Conservation (phyloP, 2,113 vertebrate species). For the Ptilonorhynchus violaceus region DNA sequence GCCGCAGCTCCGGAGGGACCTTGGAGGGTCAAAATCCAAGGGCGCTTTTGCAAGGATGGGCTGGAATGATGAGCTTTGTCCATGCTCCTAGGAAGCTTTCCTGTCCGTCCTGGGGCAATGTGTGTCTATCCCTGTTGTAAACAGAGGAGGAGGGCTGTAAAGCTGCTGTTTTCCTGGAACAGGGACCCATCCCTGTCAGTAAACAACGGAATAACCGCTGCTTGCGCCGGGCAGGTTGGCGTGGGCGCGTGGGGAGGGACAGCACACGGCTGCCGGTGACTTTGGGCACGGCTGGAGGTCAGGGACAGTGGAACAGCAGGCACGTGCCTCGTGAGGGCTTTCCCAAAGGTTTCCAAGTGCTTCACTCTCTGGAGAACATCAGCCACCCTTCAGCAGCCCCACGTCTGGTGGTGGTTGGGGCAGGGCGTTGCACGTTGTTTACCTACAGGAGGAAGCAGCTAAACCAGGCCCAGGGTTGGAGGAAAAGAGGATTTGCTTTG, state of each 20-base stretch:
- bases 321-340: rapidly evolving
- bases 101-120: rapidly evolving
- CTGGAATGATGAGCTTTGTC: not conserved
- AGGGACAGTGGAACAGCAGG: not conserved
- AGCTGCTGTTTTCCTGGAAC: not conserved
- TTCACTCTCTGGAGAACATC: not conserved
- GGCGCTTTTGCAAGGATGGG: not conserved
- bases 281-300: not conserved
- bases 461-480: not conserved
- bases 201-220: not conserved
- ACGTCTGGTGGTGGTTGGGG: not conserved
- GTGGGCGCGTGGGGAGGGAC: not conserved
- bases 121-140: not conserved
- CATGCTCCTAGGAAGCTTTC: rapidly evolving
- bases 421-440: not conserved
- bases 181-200: not conserved
- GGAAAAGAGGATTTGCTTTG: not conserved
- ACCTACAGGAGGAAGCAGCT: not conserved
- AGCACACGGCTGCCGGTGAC: rapidly evolving
- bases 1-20: rapidly evolving
- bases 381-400: not conserved
- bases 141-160: not conserved
- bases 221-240: not conserved
- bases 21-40: not conserved
- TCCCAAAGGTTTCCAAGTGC: not conserved